phyloP scores from a whole-genome alignment of 2,113 vertebrate genomes.

The Lepisosteus osseus region DNA sequence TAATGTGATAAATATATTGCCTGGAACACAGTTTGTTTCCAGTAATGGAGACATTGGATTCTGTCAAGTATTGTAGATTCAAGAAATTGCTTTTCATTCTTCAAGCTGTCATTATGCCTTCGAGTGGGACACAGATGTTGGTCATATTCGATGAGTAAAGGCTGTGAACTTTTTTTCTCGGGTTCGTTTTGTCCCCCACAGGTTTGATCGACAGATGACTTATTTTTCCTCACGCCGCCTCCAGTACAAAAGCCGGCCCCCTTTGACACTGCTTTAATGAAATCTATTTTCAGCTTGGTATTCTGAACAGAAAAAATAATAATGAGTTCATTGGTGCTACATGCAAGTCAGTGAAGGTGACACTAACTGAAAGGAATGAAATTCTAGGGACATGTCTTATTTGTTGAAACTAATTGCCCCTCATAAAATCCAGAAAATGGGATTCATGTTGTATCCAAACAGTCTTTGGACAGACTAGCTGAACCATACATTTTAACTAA shows the following conservation, averaged over 20 bases:
- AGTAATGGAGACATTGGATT: slow-evolving; percentile 29
- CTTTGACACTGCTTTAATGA: background rate
- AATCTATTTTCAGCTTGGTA: background rate
- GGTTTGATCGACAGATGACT: slow-evolving; percentile 9
- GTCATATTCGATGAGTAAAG: background rate
- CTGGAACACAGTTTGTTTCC: slow-evolving; percentile 21
- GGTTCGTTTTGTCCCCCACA: background rate
- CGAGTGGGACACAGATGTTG: slow-evolving; percentile 6
- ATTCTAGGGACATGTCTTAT: background rate
- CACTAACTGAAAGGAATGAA: background rate
- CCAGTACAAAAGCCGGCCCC: background rate
- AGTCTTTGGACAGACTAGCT: background rate
- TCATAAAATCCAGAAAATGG: background rate
- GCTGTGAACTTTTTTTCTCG: background rate
- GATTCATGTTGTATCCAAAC: background rate
- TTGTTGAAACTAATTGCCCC: background rate
- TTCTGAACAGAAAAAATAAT: slow-evolving; percentile 5
- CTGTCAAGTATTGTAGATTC: slow-evolving; percentile 27
- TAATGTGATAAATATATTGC: slow-evolving; percentile 23
- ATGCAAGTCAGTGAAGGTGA: slow-evolving; percentile 2
- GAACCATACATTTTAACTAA: background rate
- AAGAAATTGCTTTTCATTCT: slow-evolving; percentile 34
- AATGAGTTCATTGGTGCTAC: background rate
- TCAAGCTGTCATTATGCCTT: slow-evolving; percentile 24
- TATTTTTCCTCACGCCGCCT: slow-evolving; percentile 5